Base-by-base conservation (phyloP, 2,113 vertebrate genomes). In the Xenopus laevis region DNA sequence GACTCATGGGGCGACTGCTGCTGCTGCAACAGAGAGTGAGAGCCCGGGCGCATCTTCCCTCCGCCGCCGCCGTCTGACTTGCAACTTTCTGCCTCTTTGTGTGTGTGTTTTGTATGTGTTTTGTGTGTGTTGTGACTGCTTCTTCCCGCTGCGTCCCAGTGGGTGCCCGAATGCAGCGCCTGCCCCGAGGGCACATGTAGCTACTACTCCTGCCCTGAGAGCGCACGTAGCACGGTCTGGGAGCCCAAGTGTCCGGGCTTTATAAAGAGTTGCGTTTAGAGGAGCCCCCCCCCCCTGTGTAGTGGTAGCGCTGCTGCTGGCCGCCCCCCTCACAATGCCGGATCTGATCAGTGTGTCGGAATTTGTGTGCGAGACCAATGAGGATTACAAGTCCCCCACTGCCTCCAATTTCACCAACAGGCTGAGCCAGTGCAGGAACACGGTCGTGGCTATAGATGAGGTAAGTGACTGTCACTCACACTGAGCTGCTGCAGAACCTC, bases 371-470 rank as follows among this genome's bases (percentile, higher is more conserved):
- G 95, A 97, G 85, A 97, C 94, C 59, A 93, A 91, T 84, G 96
- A 97, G 85, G 96, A 98, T 90, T 97, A 95, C 86, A 95, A 94
- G 87, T 93, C 96, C 44, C 96, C 96, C 21, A 96, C 96, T 74
- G 95, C 95, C 40, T 97, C 96, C 80, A 96, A 89, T 90, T 98
- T 98, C 91, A 92, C 89, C 83, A 97, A 93, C 57, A 86, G 95
- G 78, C 95, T 96, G 91, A 81, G 81, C 78, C 93, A 95, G 84
- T 97, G 95, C 86, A 89, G 95, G 87, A 95, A 91, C 86, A 86
- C 95, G 0, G 96, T 95, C 87, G 81, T 91, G 11, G 91, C 89
- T 60, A 91, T 98, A 87, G 96, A 98, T 83, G 96, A 98, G 94
- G 96, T 97, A 77, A 87, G 84, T 53, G 72, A 52, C 27, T 6